Conservation (phyloP, 2,113 vertebrate genomes). For the Siniperca chuatsi region DNA sequence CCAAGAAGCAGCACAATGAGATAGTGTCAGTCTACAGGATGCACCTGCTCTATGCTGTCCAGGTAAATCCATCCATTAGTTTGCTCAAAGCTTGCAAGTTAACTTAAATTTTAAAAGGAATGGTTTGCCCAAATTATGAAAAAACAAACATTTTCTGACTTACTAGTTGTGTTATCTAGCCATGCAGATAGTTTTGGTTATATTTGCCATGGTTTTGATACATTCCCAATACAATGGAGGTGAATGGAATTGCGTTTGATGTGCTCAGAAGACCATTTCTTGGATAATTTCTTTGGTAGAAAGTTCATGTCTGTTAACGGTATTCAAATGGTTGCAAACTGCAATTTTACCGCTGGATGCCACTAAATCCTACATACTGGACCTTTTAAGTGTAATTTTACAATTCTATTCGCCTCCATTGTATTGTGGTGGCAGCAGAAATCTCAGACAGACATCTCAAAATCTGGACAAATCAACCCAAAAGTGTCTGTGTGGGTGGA, state of each 20-base stretch:
- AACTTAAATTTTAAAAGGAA: not conserved
- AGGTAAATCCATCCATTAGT: constrained; percentile 84
- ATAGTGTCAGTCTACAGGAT: constrained; percentile 97
- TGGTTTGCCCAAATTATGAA: not conserved
- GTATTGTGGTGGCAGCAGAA: not conserved
- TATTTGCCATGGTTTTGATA: not conserved
- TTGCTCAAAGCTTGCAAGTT: not conserved
- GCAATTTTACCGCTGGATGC: too few relatives aligned
- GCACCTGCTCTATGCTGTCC: constrained; percentile 98
- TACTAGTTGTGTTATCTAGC: not conserved
- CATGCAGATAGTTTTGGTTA: not conserved
- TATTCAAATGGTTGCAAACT: too few relatives aligned
- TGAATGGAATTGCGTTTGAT: not conserved
- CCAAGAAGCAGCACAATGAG: constrained; percentile 96
- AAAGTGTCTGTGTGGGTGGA: too few relatives aligned
- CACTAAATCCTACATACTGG: too few relatives aligned
- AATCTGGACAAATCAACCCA: not conserved
- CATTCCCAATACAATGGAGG: too few relatives aligned
- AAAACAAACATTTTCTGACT: not conserved
- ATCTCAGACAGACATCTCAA: not conserved
- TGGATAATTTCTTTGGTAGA: not conserved
- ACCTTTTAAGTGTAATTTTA: too few relatives aligned
- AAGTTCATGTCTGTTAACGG: not conserved
- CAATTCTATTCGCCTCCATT: not conserved
- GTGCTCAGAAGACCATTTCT: not conserved